Evolutionary conservation across 2,797 vertebrate genomes (phyloP).

Genomic region (Capromys pilorides): DNA sequence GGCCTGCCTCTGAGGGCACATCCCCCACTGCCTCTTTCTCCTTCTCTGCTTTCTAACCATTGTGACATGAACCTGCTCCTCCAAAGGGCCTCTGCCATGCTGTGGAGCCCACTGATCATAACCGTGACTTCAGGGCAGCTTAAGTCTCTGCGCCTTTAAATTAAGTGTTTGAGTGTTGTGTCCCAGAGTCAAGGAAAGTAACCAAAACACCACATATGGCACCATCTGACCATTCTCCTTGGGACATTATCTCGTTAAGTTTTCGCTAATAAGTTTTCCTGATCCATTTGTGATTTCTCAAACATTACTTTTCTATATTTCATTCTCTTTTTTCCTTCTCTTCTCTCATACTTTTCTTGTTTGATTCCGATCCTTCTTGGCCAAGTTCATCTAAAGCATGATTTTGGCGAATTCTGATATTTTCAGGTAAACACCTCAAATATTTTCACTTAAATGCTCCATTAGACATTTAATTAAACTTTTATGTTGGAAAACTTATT

Average conservation of each 20-base stretch:
- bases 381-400: background rate
- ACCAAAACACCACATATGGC: background rate
- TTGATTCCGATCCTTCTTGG: background rate
- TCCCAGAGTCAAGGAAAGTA: background rate
- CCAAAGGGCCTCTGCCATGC: background rate
- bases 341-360: background rate
- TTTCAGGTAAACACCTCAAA: background rate
- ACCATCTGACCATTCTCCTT: background rate
- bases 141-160: background rate
- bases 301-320: background rate
- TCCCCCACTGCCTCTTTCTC: background rate
- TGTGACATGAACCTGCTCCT: background rate
- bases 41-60: background rate
- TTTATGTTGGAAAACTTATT: background rate
- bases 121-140: background rate
- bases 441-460: background rate
- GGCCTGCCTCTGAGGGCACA: background rate
- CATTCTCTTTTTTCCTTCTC: background rate
- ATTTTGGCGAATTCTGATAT: background rate
- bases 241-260: background rate
- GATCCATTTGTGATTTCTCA: background rate
- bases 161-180: background rate
- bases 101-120: background rate
- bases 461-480: background rate
- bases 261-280: background rate